Conservation (phyloP, 2,113 vertebrate species). For the Lamprologus sp. region DNA sequence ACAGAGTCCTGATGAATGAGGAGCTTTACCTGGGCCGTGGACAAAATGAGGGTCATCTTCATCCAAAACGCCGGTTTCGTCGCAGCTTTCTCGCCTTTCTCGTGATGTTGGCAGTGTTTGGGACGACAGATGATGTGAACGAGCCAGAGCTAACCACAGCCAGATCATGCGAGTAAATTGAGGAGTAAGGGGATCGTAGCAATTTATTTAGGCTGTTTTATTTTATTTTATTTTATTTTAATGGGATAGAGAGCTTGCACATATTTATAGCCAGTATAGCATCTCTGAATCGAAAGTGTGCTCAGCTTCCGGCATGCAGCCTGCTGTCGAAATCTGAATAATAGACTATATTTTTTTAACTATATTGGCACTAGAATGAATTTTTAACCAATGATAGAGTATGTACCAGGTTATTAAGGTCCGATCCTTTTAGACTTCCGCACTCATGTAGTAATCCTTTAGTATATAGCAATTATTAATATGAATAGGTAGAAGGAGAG, state of each 20-base stretch:
- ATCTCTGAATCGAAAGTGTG: conserved; percentile 31
- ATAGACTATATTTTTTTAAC: conserved; percentile 6
- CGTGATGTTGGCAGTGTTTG: conserved; percentile 53
- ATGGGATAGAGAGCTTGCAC: conserved; percentile 5
- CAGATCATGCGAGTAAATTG: conserved; percentile 35
- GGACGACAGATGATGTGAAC: conserved; percentile 55
- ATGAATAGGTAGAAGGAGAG: conserved; percentile 43
- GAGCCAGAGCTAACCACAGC: conserved; percentile 32
- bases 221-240: neutral
- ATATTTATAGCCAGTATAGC: conserved; percentile 30
- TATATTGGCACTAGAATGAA: conserved; percentile 35
- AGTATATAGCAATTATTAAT: conserved; percentile 43
- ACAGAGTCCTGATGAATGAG: conserved; percentile 60
- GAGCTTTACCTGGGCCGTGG: conserved; percentile 57
- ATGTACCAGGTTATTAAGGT: conserved; percentile 39
- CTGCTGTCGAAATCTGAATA: conserved; percentile 21
- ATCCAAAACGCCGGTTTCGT: conserved; percentile 74
- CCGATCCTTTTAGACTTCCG: conserved; percentile 13
- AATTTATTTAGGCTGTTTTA: neutral
- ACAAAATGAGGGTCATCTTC: conserved; percentile 74
- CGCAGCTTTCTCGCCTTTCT: conserved; percentile 72
- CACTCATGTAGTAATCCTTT: conserved; percentile 21
- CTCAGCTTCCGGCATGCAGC: conserved; percentile 32
- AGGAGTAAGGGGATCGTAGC: conserved; percentile 39
- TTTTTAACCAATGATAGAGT: conserved; percentile 23